These are phyloP conservation scores for Cladorhizidae sp. DNA, from an alignment of 37 sponge, comb jelly and placozoan genomes.

Conservation along the genomic window DNA sequence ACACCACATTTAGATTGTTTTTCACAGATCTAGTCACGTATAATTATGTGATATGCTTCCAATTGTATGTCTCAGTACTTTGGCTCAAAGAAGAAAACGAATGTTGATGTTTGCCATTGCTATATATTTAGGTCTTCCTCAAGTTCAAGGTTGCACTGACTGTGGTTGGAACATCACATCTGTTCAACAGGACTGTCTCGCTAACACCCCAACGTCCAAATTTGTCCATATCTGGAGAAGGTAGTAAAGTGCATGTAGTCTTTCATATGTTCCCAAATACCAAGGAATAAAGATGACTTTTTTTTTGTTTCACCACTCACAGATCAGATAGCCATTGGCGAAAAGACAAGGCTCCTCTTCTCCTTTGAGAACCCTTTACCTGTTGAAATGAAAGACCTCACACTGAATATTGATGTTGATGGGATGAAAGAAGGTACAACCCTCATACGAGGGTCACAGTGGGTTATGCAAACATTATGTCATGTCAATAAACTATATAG, in stretches of 20 bases:
- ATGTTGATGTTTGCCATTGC: no score
- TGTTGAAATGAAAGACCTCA: constrained; percentile 30
- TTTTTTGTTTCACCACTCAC: not conserved
- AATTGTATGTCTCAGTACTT: no score
- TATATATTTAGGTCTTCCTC: constrained; percentile 53
- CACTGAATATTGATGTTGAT: constrained; percentile 42
- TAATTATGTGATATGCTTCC: no score
- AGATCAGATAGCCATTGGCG: constrained; percentile 18
- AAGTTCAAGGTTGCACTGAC: constrained; percentile 24
- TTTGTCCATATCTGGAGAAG: constrained; percentile 11
- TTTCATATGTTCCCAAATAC: no score
- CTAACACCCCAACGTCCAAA: constrained; percentile 19
- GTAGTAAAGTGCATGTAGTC: not conserved
- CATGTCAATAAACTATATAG: not conserved
- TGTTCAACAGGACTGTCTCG: constrained; percentile 22
- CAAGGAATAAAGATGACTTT: no score
- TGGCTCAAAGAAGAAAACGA: no score
- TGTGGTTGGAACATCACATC: constrained; percentile 22
- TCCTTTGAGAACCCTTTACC: constrained; percentile 44
- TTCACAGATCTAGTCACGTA: no score
- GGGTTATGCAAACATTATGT: not conserved
- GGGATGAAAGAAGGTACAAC: constrained; percentile 20
- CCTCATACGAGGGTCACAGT: no score
- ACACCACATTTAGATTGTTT: no score
- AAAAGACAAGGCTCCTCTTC: not conserved